Evolutionary conservation across 2,113 vertebrate species (phyloP).

Genomic region (Lonchura striata): DNA sequence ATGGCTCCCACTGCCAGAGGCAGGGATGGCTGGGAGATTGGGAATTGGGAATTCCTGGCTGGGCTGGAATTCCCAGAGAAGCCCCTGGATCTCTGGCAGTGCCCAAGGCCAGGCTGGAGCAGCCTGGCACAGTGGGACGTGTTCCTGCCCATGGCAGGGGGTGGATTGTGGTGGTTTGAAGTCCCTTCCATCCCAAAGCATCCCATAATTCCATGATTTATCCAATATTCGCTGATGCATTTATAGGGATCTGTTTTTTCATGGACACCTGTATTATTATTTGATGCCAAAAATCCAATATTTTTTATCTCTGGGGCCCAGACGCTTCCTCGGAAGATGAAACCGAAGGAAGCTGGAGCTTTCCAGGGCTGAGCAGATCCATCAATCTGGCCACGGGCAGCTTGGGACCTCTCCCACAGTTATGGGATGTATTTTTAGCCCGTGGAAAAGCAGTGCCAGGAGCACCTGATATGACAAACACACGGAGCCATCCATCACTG

Average conservation of each 20-base stretch:
- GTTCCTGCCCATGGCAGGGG: too few relatives aligned
- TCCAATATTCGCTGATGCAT: too few relatives aligned
- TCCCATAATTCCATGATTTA: too few relatives aligned
- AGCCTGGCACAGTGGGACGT: too few relatives aligned
- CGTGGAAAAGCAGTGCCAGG: neutral
- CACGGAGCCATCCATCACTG: neutral
- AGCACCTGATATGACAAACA: slow-evolving; percentile 14
- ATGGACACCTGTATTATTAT: neutral
- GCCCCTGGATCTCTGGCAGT: too few relatives aligned
- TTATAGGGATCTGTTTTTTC: neutral
- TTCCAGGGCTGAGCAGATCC: neutral
- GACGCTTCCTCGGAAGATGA: fast-evolving
- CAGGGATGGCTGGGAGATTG: too few relatives aligned
- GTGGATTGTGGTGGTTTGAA: too few relatives aligned
- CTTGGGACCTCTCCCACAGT: neutral
- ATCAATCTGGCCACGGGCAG: neutral
- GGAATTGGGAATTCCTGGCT: too few relatives aligned
- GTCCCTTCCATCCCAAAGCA: too few relatives aligned
- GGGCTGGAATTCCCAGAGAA: too few relatives aligned
- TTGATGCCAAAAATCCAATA: neutral
- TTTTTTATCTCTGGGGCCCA: fast-evolving
- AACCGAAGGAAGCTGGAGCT: neutral
- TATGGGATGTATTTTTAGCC: slow-evolving; percentile 53
- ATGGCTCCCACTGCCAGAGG: too few relatives aligned
- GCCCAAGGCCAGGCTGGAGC: too few relatives aligned